phyloP scores from a whole-genome alignment of 1,140 invertebrate species.

The Ips nitidus region DNA sequence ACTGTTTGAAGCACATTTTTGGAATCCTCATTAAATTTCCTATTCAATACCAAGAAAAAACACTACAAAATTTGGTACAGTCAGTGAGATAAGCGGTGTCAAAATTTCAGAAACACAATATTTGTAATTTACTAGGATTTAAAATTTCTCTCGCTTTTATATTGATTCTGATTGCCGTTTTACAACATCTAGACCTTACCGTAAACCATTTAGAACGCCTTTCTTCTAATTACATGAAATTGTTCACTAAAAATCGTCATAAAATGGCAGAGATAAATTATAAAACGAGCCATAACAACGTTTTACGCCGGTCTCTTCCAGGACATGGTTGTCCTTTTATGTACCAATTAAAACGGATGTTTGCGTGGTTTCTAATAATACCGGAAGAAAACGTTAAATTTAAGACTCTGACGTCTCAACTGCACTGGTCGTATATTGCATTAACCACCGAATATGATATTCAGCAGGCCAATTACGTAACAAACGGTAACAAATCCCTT shows the following conservation, averaged over 20 bases:
- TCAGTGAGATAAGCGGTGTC: too few species aligned
- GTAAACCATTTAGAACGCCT: slow-evolving; percentile 14
- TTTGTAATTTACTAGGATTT: too few species aligned
- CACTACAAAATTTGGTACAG: too few species aligned
- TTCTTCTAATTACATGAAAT: slow-evolving; percentile 23
- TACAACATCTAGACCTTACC: neutral
- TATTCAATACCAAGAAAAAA: too few species aligned
- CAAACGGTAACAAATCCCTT: slow-evolving; percentile 1
- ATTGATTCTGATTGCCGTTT: too few species aligned
- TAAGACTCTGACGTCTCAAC: neutral
- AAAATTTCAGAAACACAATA: too few species aligned
- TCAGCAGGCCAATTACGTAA: neutral
- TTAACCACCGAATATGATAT: too few species aligned
- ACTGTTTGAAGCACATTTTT: too few species aligned
- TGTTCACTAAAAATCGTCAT: slow-evolving; percentile 17
- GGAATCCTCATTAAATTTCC: too few species aligned
- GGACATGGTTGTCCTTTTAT: slow-evolving; percentile 13
- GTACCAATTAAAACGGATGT: slow-evolving; percentile 16
- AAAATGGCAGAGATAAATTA: slow-evolving; percentile 15
- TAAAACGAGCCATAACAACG: slow-evolving; percentile 14
- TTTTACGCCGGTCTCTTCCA: slow-evolving; percentile 7
- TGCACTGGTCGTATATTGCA: too few species aligned
- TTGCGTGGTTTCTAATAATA: slow-evolving; percentile 3
- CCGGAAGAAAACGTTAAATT: neutral
- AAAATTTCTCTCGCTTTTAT: too few species aligned